Evolutionary conservation across 2,797 vertebrate species (phyloP).

Genomic region (Eulemur coronatus): DNA sequence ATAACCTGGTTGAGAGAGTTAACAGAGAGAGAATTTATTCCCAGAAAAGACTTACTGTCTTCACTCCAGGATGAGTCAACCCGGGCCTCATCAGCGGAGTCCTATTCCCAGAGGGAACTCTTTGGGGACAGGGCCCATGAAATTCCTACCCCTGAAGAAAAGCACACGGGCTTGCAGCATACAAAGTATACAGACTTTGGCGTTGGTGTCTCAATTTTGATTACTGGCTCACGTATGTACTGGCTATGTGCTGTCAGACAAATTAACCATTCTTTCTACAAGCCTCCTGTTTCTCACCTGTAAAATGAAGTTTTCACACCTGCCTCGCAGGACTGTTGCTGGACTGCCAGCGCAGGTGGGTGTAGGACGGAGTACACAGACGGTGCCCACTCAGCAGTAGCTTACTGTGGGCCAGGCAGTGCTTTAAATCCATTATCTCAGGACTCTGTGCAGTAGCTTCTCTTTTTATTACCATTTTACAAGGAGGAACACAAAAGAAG

Average conservation of each 20-base stretch:
- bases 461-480: neutral
- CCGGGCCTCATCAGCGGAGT: neutral
- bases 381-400: accelerated
- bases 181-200: neutral
- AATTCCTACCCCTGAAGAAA: neutral
- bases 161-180: neutral
- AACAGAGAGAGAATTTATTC: neutral
- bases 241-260: no score
- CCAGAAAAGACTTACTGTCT: neutral
- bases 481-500: neutral
- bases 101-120: neutral
- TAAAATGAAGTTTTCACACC: neutral
- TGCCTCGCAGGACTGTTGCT: neutral
- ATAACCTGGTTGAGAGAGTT: neutral
- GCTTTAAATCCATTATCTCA: neutral
- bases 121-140: neutral
- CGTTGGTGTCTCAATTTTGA: neutral
- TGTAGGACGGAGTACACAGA: accelerated
- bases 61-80: neutral
- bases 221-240: neutral
- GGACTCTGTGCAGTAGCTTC: neutral
- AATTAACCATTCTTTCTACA: neutral
- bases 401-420: neutral
- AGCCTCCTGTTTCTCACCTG: neutral
- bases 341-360: neutral